Evolutionary conservation across 1,140 invertebrate species (phyloP).

Genomic region (Planococcus citri): DNA sequence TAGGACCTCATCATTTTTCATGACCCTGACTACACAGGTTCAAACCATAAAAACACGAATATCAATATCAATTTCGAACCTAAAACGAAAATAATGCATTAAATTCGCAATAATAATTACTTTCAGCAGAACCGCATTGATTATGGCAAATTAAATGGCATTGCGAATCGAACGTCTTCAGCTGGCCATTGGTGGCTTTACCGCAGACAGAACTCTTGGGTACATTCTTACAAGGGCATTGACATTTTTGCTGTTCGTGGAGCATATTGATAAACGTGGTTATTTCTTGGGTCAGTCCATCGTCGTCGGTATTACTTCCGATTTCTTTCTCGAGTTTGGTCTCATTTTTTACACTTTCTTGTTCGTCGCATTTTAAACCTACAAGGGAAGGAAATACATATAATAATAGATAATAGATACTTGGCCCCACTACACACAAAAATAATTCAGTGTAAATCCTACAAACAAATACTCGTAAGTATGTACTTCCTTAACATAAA

Average conservation of each 20-base stretch:
- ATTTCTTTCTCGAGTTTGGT: constrained; percentile 7
- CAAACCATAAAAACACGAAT: too few species aligned
- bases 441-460: too few species aligned
- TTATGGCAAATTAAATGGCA: constrained; percentile 24
- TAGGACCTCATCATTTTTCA: too few species aligned
- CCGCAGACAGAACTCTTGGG: constrained; percentile 10
- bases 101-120: too few species aligned
- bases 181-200: constrained; percentile 21
- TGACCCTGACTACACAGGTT: too few species aligned
- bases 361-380: neutral
- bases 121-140: constrained; percentile 20
- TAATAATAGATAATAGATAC: too few species aligned
- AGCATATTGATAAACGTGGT: neutral
- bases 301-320: neutral
- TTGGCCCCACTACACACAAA: too few species aligned
- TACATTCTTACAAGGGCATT: constrained; percentile 21
- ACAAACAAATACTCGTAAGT: too few species aligned
- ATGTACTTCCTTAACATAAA: too few species aligned
- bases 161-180: constrained; percentile 22
- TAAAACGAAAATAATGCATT: too few species aligned
- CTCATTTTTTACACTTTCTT: neutral
- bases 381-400: neutral
- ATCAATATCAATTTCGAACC: too few species aligned
- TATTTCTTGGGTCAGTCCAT: neutral
- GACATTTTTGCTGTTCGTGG: neutral